phyloP scores from a whole-genome alignment of 2,113 vertebrate genomes.

The Megalops atlanticus region DNA sequence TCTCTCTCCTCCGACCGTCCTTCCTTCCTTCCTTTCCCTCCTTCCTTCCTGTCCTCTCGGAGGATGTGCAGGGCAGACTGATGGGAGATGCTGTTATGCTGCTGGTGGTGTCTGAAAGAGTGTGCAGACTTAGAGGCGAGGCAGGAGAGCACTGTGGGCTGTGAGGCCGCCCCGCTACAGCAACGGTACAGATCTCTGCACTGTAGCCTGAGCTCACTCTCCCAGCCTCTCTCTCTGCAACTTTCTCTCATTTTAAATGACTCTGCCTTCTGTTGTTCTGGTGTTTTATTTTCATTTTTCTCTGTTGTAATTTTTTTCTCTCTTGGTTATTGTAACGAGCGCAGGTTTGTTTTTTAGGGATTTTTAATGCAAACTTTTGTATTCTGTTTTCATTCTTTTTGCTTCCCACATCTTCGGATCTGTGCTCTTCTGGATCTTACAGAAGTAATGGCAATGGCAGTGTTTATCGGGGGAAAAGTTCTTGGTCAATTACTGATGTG shows the following conservation, averaged over 20 bases:
- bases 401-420: background rate
- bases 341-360: background rate
- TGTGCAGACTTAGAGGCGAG: constrained; percentile 77
- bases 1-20: background rate
- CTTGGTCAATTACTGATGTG: too few relatives aligned
- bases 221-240: background rate
- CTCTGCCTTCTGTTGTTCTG: background rate
- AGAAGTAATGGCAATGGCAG: too few relatives aligned
- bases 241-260: too few relatives aligned
- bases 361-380: too few relatives aligned
- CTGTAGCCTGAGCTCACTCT: background rate
- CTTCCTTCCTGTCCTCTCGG: background rate
- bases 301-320: background rate
- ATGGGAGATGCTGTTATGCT: constrained; percentile 86
- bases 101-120: constrained; percentile 84
- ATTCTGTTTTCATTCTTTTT: too few relatives aligned
- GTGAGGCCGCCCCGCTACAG: constrained; percentile 68
- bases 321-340: too few relatives aligned
- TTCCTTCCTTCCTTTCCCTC: too few relatives aligned
- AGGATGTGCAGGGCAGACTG: constrained; percentile 54
- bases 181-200: constrained; percentile 59
- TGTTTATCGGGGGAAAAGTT: background rate
- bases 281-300: too few relatives aligned
- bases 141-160: constrained; percentile 76
- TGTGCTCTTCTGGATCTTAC: too few relatives aligned